These are phyloP conservation scores for Torymus tubicola DNA, from an alignment of 2,888 invertebrate genomes.

Conservation along the genomic window DNA sequence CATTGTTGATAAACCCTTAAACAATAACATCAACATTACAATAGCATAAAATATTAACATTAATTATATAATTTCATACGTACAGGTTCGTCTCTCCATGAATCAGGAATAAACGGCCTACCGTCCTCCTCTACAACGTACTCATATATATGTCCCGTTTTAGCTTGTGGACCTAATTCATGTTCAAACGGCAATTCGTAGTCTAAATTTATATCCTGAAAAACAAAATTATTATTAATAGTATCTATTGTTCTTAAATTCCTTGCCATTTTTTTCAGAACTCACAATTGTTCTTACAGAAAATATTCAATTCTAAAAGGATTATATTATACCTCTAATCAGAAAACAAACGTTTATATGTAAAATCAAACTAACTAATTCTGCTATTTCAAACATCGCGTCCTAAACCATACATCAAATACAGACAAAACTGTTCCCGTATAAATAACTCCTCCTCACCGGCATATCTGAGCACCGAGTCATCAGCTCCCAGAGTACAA, in stretches of 20 bases:
- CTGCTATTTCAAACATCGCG: neutral
- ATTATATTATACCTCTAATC: neutral
- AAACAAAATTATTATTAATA: neutral
- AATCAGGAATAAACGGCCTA: conserved; percentile 88
- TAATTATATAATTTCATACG: neutral
- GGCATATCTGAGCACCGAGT: conserved; percentile 79
- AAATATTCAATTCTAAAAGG: neutral
- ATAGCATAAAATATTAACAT: neutral
- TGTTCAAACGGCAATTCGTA: conserved; percentile 95
- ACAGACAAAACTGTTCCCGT: no score
- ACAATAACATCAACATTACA: neutral
- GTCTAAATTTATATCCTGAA: conserved; percentile 83
- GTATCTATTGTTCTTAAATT: no score
- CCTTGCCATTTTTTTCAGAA: no score
- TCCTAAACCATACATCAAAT: neutral
- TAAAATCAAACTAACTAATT: neutral
- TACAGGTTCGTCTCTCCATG: conserved; percentile 80
- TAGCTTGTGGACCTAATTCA: conserved; percentile 92
- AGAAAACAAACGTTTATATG: neutral
- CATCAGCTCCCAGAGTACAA: conserved; percentile 96
- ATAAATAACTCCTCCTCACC: neutral
- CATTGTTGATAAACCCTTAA: conserved; percentile 1
- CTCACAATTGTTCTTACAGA: no score
- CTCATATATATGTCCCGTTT: conserved; percentile 96
- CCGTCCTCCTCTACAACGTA: conserved; percentile 94